A percentile compares a stretch with the other conserved stretches of the same genome.
These are phyloP conservation scores for Synodontis membranacea DNA, from an alignment of 2,113 vertebrate species.

Conservation along the genomic window DNA sequence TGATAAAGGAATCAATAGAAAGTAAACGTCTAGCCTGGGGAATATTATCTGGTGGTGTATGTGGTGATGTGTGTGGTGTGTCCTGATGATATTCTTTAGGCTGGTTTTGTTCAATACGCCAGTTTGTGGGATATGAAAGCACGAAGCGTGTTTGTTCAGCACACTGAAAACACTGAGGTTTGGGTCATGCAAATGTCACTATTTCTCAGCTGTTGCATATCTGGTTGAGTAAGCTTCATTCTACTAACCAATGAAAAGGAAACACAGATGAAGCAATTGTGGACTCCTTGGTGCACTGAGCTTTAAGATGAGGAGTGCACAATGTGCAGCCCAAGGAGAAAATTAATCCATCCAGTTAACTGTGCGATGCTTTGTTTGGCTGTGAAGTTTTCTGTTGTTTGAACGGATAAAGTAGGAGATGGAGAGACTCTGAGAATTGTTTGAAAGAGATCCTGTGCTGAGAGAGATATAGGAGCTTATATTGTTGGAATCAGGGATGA, in stretches of 20 bases:
- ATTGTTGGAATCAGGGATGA: slow-evolving; percentile 4
- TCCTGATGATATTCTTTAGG: not conserved
- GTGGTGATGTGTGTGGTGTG: not conserved
- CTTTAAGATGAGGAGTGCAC: not conserved
- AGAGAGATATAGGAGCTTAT: not conserved
- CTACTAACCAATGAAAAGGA: not conserved
- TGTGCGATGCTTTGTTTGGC: not conserved
- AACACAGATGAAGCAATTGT: not conserved
- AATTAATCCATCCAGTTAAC: not conserved
- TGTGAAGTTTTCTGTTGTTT: not conserved
- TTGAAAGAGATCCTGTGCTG: not conserved
- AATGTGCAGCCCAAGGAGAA: not conserved
- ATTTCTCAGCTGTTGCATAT: slow-evolving; percentile 5
- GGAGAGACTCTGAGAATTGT: slow-evolving; percentile 6
- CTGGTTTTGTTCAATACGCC: not conserved
- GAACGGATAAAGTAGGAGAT: not conserved
- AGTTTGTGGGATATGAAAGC: slow-evolving; percentile 15
- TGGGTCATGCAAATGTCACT: slow-evolving; percentile 26
- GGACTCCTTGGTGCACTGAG: not conserved
- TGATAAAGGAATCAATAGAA: slow-evolving; percentile 35
- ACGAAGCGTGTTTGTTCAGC: slow-evolving; percentile 19
- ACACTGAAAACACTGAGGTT: slow-evolving; percentile 34
- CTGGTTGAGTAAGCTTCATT: slow-evolving; percentile 18
- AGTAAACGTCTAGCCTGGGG: slow-evolving; percentile 12
- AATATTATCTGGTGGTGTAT: slow-evolving; percentile 13